Percentiles rank a stretch among this genome's conserved stretches.
These are phyloP conservation scores for Rhagium mordax DNA, from an alignment of 2,888 invertebrate genomes.

Conservation along the genomic window DNA sequence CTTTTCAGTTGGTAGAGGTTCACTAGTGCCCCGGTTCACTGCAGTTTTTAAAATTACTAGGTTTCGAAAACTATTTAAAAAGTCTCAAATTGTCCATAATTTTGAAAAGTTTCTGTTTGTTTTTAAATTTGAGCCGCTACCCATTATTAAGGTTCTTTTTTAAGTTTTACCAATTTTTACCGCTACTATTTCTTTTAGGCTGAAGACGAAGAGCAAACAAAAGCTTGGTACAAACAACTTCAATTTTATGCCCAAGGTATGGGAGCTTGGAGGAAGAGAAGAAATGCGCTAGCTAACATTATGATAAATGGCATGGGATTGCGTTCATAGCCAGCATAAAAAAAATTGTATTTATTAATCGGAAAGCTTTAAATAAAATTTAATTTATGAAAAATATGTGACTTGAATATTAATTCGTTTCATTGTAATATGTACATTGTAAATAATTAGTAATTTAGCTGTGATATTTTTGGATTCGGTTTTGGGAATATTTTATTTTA, in stretches of 20 bases:
- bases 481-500: slow-evolving; percentile 49
- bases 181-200: slow-evolving; percentile 83
- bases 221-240: slow-evolving; percentile 91
- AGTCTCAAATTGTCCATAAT: too few species aligned
- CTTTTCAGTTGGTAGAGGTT: too few species aligned
- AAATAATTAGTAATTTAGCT: slow-evolving; percentile 70
- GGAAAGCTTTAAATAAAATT: slow-evolving; percentile 27
- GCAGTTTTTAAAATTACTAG: too few species aligned
- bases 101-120: too few species aligned
- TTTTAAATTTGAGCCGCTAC: too few species aligned
- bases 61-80: too few species aligned
- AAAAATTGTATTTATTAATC: slow-evolving; percentile 25
- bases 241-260: slow-evolving; percentile 94
- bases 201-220: slow-evolving; percentile 88
- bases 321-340: slow-evolving; percentile 60
- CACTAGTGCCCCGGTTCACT: too few species aligned
- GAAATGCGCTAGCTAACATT: slow-evolving; percentile 96
- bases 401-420: not conserved
- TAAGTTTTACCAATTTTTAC: too few species aligned
- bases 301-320: slow-evolving; percentile 91
- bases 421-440: slow-evolving; percentile 52
- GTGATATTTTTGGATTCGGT: slow-evolving; percentile 68
- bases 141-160: too few species aligned
- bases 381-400: slow-evolving; percentile 17
- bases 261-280: slow-evolving; percentile 92